Conservation (phyloP, 2,888 invertebrate genomes). For the Heliconius charithonia region DNA sequence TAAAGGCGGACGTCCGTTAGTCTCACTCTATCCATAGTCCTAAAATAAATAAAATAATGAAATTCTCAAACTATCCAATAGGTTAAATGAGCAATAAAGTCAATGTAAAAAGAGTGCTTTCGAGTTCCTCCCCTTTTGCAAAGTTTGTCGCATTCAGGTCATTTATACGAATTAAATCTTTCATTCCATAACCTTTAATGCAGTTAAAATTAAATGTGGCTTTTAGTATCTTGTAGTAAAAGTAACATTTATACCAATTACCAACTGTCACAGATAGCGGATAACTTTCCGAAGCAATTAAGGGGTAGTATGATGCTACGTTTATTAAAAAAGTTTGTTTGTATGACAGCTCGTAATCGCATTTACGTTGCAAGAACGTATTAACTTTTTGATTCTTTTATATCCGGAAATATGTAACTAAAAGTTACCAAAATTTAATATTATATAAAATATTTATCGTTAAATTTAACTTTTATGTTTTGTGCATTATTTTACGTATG, state of each 20-base stretch:
- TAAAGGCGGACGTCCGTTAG: no score
- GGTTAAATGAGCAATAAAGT: no score
- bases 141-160: conserved; percentile 8
- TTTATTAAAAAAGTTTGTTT: conserved; percentile 24
- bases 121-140: no score
- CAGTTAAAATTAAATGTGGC: conserved; percentile 13
- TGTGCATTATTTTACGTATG: no score
- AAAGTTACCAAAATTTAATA: background rate
- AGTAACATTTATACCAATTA: conserved; percentile 22
- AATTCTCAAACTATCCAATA: no score
- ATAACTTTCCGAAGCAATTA: conserved; percentile 25
- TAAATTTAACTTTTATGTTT: no score
- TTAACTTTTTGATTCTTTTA: background rate
- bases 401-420: background rate
- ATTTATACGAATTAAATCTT: conserved; percentile 25
- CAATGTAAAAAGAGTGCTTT: no score
- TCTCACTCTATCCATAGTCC: no score
- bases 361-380: background rate
- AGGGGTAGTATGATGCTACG: conserved; percentile 3
- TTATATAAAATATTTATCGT: no score
- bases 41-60: no score
- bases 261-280: conserved; percentile 26
- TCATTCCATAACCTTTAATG: conserved; percentile 15
- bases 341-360: conserved; percentile 11
- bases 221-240: conserved; percentile 3